These are phyloP conservation scores for Euphydryas editha DNA, from an alignment of 2,888 invertebrate genomes.

Conservation along the genomic window DNA sequence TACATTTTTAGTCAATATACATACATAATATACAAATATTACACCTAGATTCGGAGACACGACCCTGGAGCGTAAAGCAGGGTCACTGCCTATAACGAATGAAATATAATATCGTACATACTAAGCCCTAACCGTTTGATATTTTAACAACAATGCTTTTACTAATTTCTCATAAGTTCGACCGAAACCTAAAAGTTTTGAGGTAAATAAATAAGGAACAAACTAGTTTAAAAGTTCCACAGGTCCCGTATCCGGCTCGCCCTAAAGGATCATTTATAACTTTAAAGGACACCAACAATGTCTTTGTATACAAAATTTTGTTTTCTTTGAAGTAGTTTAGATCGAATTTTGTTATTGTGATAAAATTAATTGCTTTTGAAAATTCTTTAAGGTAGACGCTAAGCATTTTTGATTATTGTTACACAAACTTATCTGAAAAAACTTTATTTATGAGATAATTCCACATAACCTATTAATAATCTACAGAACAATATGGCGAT, in stretches of 20 bases:
- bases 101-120: neutral
- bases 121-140: neutral
- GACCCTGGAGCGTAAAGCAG: too few species aligned
- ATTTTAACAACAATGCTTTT: neutral
- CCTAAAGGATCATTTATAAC: neutral
- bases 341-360: neutral
- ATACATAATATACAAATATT: too few species aligned
- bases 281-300: neutral
- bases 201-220: constrained; percentile 22
- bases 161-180: constrained; percentile 11
- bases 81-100: too few species aligned
- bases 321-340: neutral
- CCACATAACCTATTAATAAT: too few species aligned
- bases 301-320: neutral
- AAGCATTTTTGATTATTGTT: too few species aligned
- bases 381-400: neutral
- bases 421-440: too few species aligned
- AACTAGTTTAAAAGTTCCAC: constrained; percentile 19
- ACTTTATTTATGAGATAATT: too few species aligned
- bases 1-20: too few species aligned
- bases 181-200: constrained; percentile 20
- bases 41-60: too few species aligned
- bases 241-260: constrained; percentile 12
- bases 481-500: too few species aligned
- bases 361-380: neutral